These are phyloP conservation scores for Diorhabda elongata DNA, from an alignment of 1,140 invertebrate species.

Conservation along the genomic window DNA sequence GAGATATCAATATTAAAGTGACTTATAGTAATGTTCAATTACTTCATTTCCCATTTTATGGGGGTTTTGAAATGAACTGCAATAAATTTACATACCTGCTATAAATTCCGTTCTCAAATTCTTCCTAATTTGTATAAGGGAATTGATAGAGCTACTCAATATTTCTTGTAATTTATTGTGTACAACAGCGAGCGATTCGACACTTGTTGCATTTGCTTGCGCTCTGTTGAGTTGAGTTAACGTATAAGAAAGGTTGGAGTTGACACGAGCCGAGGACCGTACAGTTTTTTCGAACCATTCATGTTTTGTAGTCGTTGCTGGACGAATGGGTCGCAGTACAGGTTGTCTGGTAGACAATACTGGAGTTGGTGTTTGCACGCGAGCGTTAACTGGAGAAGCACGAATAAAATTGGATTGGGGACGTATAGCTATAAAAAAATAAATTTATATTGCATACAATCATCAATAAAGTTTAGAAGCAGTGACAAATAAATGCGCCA, in stretches of 20 bases:
- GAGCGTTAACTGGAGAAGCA: neutral
- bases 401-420: neutral
- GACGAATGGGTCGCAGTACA: conserved; percentile 1
- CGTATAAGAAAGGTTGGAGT: conserved; percentile 38
- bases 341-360: conserved; percentile 1
- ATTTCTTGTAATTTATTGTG: conserved; percentile 43
- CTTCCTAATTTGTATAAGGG: conserved; percentile 42
- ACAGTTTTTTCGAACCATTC: conserved; percentile 45
- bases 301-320: conserved; percentile 34
- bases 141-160: conserved; percentile 41
- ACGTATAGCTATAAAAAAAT: too few species aligned
- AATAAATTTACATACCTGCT: conserved; percentile 24
- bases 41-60: too few species aligned
- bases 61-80: neutral
- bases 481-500: too few species aligned
- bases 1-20: too few species aligned
- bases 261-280: conserved; percentile 35
- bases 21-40: too few species aligned
- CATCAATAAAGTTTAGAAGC: too few species aligned
- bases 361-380: neutral
- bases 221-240: conserved; percentile 37
- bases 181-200: conserved; percentile 38
- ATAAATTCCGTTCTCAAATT: conserved; percentile 42
- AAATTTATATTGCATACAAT: too few species aligned
- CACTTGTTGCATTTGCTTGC: conserved; percentile 31